phyloP scores from a whole-genome alignment of 1,140 invertebrate genomes.

The Bombus haemorrhoidalis region DNA sequence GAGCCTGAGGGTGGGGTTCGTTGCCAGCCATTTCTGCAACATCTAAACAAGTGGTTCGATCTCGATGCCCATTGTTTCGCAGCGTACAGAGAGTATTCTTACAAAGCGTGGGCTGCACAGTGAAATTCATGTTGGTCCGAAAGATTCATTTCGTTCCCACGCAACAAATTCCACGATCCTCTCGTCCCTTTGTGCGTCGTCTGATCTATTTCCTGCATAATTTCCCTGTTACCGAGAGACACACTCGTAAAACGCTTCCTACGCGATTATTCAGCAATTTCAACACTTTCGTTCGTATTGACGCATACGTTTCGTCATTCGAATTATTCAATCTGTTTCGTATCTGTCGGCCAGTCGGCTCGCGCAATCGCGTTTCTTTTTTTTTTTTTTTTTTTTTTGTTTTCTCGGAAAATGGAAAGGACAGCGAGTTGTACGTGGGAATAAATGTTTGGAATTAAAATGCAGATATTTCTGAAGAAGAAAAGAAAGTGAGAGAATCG shows the following conservation, averaged over 20 bases:
- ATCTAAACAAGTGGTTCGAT: neutral
- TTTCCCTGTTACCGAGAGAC: neutral
- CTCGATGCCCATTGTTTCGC: neutral
- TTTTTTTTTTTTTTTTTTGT: too few relatives aligned
- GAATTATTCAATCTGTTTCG: too few relatives aligned
- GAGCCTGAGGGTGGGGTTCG: conserved; percentile 9
- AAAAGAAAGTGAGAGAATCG: too few relatives aligned
- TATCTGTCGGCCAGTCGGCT: too few relatives aligned
- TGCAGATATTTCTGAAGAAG: too few relatives aligned
- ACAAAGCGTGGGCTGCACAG: neutral
- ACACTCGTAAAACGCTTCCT: too few relatives aligned
- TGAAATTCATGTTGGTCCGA: neutral
- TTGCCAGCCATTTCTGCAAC: conserved; percentile 1
- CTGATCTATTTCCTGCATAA: neutral
- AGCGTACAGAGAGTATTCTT: neutral
- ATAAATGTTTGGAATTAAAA: too few relatives aligned
- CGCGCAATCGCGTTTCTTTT: too few relatives aligned
- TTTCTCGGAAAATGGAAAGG: too few relatives aligned
- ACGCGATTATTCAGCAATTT: neutral
- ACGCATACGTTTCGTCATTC: too few relatives aligned
- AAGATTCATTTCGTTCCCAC: neutral
- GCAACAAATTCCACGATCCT: neutral
- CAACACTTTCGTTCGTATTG: too few relatives aligned
- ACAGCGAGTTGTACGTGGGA: too few relatives aligned
- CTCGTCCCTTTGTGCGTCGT: neutral